These are phyloP conservation scores for Odocoileus virginianus DNA, from an alignment of 2,113 vertebrate genomes.

Conservation along the genomic window DNA sequence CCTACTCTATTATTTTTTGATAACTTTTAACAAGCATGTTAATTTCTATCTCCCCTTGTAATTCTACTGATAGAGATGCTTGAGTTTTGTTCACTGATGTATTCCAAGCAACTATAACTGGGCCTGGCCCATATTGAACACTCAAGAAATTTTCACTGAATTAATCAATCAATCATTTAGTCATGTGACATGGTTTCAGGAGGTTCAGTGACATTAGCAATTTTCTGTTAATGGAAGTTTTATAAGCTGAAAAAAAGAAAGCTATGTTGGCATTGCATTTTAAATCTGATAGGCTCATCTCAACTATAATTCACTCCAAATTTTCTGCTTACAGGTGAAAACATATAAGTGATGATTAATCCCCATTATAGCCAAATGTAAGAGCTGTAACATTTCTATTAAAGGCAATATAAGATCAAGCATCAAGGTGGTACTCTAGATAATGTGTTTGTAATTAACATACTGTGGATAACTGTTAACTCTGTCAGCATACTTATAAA, in stretches of 20 bases:
- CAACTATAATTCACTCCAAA: constrained; percentile 38
- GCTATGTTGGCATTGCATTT: neutral
- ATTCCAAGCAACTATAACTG: neutral
- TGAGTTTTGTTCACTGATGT: neutral
- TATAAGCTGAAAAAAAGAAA: neutral
- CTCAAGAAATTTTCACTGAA: neutral
- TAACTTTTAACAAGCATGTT: neutral
- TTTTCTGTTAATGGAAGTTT: neutral
- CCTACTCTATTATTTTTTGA: neutral
- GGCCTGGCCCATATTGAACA: neutral
- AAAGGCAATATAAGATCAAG: constrained; percentile 44
- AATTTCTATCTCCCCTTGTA: neutral
- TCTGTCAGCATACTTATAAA: constrained; percentile 33
- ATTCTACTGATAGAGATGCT: neutral
- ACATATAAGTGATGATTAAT: constrained; percentile 43
- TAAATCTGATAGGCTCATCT: constrained; percentile 22
- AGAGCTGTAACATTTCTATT: constrained; percentile 40
- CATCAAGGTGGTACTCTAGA: constrained; percentile 25
- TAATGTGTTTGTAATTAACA: constrained; percentile 30
- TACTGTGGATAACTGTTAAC: constrained; percentile 14
- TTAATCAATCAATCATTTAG: neutral
- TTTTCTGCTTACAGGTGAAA: constrained; percentile 43
- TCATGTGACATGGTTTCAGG: neutral
- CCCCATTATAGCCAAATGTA: constrained; percentile 46
- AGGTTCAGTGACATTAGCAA: constrained; percentile 1